A percentile compares a stretch with the other conserved stretches of the same genome.
Conservation (phyloP, 2,888 invertebrate genomes). For the Tinea semifulvella region DNA sequence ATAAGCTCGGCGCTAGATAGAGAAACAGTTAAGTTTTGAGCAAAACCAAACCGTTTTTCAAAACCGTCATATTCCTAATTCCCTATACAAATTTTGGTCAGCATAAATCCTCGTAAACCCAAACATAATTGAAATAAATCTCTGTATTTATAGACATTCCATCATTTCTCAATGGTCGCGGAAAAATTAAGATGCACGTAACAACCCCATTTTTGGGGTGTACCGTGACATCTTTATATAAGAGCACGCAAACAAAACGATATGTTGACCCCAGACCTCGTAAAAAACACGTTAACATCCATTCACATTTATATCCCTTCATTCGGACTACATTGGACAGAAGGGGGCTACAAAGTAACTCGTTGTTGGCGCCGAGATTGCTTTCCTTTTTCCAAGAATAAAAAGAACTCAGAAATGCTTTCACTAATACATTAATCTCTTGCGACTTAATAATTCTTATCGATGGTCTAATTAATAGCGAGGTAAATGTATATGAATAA, state of each 20-base stretch:
- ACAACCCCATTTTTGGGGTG: slow-evolving; percentile 36
- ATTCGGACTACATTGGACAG: slow-evolving; percentile 39
- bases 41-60: too few relatives aligned
- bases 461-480: too few relatives aligned
- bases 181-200: slow-evolving; percentile 8
- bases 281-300: slow-evolving; percentile 68
- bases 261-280: slow-evolving; percentile 54
- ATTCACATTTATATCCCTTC: slow-evolving; percentile 62
- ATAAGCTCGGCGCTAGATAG: too few relatives aligned
- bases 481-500: too few relatives aligned
- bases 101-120: too few relatives aligned
- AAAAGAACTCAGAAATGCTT: slow-evolving; percentile 8
- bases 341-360: slow-evolving; percentile 29
- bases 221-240: slow-evolving; percentile 54
- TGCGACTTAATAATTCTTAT: not conserved
- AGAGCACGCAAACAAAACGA: slow-evolving; percentile 59
- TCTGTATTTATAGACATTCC: too few relatives aligned
- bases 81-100: too few relatives aligned
- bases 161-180: not conserved
- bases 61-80: too few relatives aligned
- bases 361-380: slow-evolving; percentile 13
- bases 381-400: slow-evolving; percentile 7
- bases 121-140: too few relatives aligned
- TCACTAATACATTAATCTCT: slow-evolving; percentile 3
- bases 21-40: too few relatives aligned